Base-by-base conservation (phyloP, 2,113 vertebrate species). In the Oncorhynchus tshawytscha region DNA sequence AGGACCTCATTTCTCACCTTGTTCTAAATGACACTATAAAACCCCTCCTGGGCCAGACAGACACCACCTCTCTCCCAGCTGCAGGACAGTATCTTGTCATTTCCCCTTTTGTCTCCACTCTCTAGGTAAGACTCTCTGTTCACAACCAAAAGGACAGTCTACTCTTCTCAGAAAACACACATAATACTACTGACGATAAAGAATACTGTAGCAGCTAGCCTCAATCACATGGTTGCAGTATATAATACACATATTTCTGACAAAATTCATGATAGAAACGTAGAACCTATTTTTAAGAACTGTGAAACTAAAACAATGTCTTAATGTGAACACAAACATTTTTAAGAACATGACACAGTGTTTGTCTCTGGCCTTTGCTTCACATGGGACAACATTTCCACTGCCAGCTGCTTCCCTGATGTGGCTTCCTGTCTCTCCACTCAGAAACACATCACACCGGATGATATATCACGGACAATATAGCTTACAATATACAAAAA, bases 81-180 rank as follows among this genome's bases (percentile, higher is more conserved):
- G 83, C 85, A 89, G 92, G 92, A 94, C 91, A 88, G 88, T 90
- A 92, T 92, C 92, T 89, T 90, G 92, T 92, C 91, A 92, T 91
- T 92, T 92, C 88, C 68, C 80, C 85, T 87, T 88, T 87, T 86
- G 76, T 86, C 75, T 89, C 86, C 83, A 84, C 81, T 88, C 86
- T 83, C 73, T 82, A 84, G 87, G 88, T 82, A 81, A 88, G 85
- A 81, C 86, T 87, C 89, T 87, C 86, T 89, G 87, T 87, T 90
- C 84, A 27, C 73, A 81, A 80, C 80, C 75, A 82, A 87, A 85
- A 83, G 74, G 74, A 74, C 77, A 70, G 16, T 29, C 51, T 27
- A n/a, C 9, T 25, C 12, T 16, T 54, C 51, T n/a, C n/a, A 62
- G n/a, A 62, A 62, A 62, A 62, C 24, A 31, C 60, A 67, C 25